A percentile compares a stretch with the other conserved stretches of the same genome.
These are phyloP conservation scores for Oligia latruncula DNA, from an alignment of 2,888 invertebrate species.

Conservation along the genomic window DNA sequence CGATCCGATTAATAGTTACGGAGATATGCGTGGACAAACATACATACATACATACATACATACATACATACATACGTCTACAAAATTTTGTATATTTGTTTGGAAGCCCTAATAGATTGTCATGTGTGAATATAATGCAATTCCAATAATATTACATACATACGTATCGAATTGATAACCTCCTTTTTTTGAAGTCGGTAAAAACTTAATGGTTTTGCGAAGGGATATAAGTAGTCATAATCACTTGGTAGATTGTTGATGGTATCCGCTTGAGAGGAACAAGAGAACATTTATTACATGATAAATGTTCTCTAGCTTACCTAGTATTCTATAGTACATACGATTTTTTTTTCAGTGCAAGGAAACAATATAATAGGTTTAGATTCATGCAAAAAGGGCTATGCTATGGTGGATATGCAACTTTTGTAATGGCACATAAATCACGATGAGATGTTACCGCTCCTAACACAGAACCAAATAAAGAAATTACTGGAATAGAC, in stretches of 20 bases:
- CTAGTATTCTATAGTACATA: neutral
- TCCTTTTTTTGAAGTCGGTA: no score
- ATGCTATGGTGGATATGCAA: neutral
- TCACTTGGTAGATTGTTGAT: slow-evolving; percentile 11
- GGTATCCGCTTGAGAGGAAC: slow-evolving; percentile 16
- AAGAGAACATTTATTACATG: neutral
- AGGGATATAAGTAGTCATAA: slow-evolving; percentile 20
- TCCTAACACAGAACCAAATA: slow-evolving; percentile 9
- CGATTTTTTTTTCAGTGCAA: neutral
- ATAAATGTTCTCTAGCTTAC: neutral
- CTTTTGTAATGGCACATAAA: neutral
- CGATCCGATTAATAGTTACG: no score
- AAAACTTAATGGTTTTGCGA: slow-evolving; percentile 21
- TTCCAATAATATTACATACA: no score
- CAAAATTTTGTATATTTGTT: no score
- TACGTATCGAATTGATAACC: no score
- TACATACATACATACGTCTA: no score
- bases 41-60: no score
- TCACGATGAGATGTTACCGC: neutral
- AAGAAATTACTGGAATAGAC: slow-evolving; percentile 15
- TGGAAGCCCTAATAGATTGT: no score
- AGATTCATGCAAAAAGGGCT: neutral
- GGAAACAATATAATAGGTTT: neutral
- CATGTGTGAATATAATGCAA: no score
- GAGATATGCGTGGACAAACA: no score